Evolutionary conservation across 2,797 vertebrate species (phyloP).

Genomic region (Peromyscus aztecus): DNA sequence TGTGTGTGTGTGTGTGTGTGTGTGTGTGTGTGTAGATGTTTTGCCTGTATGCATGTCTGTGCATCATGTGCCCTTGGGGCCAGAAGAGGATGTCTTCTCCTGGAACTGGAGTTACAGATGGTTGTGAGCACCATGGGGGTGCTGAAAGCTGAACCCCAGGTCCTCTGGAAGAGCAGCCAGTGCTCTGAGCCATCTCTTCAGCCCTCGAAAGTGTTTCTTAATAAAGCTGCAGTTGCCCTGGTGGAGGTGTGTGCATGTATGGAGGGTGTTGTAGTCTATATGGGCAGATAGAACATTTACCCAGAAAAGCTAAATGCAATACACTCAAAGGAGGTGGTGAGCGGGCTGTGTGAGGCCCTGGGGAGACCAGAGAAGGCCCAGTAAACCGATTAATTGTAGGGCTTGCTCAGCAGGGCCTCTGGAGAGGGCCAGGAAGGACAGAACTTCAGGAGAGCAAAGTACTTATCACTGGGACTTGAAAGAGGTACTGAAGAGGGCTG

Average conservation of each 20-base stretch:
- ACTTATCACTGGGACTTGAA: not conserved
- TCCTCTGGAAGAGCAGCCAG: not conserved
- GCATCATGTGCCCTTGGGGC: not conserved
- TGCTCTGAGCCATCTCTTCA: not conserved
- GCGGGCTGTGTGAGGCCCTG: not conserved
- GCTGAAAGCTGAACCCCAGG: not conserved
- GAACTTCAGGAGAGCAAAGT: not conserved
- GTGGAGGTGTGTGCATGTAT: not conserved
- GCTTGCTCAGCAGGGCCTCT: not conserved
- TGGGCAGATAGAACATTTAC: not conserved
- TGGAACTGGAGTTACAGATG: not conserved
- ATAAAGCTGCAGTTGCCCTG: not conserved
- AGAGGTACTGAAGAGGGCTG: not conserved
- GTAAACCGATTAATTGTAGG: not conserved
- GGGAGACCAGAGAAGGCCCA: not conserved
- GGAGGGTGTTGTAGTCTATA: not conserved
- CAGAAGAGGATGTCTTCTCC: not conserved
- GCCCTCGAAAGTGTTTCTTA: not conserved
- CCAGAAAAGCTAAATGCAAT: not conserved
- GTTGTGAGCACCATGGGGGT: not conserved
- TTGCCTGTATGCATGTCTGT: not conserved
- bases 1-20: not conserved
- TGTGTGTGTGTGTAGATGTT: not conserved
- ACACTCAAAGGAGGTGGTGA: not conserved
- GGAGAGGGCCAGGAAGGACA: too few species aligned